A percentile compares a stretch with the other conserved stretches of the same genome.
phyloP scores from a whole-genome alignment of 2,113 vertebrate species.

The Sakesphorus luctuosus region DNA sequence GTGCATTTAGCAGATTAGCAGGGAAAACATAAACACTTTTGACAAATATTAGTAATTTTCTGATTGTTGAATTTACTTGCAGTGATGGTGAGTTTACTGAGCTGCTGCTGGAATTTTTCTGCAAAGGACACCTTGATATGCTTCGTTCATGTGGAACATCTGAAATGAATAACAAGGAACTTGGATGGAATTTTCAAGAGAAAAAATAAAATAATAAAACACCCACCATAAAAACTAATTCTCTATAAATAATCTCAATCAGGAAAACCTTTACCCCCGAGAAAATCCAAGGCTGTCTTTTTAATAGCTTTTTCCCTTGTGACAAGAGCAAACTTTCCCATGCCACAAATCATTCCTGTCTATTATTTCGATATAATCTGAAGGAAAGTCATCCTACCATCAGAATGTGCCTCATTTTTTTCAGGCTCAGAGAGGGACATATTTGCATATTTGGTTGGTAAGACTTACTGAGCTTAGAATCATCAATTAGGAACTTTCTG shows the following conservation, averaged over 20 bases:
- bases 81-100: background rate
- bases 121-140: background rate
- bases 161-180: conserved; percentile 27
- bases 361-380: background rate
- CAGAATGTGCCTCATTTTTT: background rate
- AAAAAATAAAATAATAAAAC: conserved; percentile 43
- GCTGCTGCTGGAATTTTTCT: conserved; percentile 19
- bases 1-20: background rate
- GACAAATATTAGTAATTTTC: conserved; percentile 3
- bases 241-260: conserved; percentile 41
- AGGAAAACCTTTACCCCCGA: conserved; percentile 40
- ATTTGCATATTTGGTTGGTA: background rate
- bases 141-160: conserved; percentile 29
- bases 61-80: conserved; percentile 35
- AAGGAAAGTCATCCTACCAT: background rate
- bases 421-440: background rate
- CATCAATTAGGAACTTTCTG: background rate
- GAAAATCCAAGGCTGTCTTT: conserved; percentile 22
- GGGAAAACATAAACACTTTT: background rate
- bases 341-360: background rate
- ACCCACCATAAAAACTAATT: conserved; percentile 34
- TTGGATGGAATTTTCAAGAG: conserved; percentile 18
- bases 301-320: conserved; percentile 42
- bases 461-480: background rate
- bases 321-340: conserved; percentile 51